Conservation (phyloP, 2,113 vertebrate species). For the Psophia crepitans region DNA sequence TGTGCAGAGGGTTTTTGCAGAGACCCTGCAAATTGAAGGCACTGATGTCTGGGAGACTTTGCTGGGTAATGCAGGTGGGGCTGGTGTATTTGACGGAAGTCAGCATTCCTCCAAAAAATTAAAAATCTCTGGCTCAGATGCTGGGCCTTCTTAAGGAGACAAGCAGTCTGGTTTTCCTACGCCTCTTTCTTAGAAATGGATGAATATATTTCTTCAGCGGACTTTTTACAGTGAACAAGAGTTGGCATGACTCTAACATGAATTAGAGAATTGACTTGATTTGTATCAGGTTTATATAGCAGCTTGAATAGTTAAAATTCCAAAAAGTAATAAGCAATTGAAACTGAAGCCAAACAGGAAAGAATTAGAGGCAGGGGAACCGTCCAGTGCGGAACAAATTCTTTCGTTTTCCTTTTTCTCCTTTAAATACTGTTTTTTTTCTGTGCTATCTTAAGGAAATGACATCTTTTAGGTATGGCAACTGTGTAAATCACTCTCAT, state of each 20-base stretch:
- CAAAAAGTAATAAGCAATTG: neutral
- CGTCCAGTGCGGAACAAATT: neutral
- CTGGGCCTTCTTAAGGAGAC: neutral
- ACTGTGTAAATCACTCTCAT: neutral
- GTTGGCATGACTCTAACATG: neutral
- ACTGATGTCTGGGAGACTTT: neutral
- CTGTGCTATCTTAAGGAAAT: neutral
- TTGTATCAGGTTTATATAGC: neutral
- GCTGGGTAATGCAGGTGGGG: neutral
- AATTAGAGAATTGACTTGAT: neutral
- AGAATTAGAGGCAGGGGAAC: neutral
- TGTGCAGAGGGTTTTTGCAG: neutral
- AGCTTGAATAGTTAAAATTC: neutral
- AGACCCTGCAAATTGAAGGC: accelerated
- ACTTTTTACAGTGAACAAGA: neutral
- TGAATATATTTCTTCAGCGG: neutral
- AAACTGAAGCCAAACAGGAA: neutral
- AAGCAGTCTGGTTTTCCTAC: neutral
- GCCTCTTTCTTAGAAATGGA: neutral
- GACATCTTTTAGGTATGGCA: neutral
- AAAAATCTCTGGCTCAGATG: neutral
- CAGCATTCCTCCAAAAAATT: neutral
- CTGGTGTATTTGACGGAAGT: neutral
- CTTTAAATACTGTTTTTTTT: neutral
- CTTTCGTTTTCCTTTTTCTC: neutral